These are phyloP conservation scores for Tragelaphus strepsiceros DNA, from an alignment of 2,113 vertebrate genomes.

Conservation along the genomic window DNA sequence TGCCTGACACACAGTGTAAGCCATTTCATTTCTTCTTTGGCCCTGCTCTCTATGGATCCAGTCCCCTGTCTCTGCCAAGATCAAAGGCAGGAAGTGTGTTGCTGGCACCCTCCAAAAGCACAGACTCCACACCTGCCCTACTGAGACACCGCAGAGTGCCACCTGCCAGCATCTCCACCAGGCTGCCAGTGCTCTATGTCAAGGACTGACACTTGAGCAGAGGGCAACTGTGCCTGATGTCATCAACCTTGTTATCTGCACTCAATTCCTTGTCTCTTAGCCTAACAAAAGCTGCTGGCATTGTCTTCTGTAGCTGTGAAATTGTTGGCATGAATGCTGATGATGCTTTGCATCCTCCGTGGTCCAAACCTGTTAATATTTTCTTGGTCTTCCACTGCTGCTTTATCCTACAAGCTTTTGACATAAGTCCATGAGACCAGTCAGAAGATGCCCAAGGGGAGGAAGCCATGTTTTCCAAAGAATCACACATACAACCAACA, in stretches of 20 bases:
- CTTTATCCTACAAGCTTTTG: background rate
- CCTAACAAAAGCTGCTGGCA: conserved; percentile 28
- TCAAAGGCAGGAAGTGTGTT: background rate
- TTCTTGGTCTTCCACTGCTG: background rate
- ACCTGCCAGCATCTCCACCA: background rate
- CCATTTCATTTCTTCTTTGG: background rate
- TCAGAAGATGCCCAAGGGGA: background rate
- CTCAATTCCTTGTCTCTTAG: background rate
- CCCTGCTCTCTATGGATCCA: background rate
- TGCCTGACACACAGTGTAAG: background rate
- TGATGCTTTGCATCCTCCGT: background rate
- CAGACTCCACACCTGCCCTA: background rate
- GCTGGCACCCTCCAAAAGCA: background rate
- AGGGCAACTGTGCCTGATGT: conserved; percentile 35
- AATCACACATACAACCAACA: background rate
- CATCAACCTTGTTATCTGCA: background rate
- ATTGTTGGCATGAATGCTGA: background rate
- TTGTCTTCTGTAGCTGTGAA: background rate
- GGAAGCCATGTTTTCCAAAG: background rate
- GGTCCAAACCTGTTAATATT: background rate
- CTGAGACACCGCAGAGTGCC: background rate
- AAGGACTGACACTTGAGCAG: conserved; percentile 33
- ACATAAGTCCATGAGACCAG: background rate
- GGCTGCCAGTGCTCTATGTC: conserved; percentile 4
- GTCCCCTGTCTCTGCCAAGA: background rate